Evolutionary conservation across 2,113 vertebrate species (phyloP), one percentile per base, ranked within the genome.

Genomic region (Sapayoa aenigma): DNA sequence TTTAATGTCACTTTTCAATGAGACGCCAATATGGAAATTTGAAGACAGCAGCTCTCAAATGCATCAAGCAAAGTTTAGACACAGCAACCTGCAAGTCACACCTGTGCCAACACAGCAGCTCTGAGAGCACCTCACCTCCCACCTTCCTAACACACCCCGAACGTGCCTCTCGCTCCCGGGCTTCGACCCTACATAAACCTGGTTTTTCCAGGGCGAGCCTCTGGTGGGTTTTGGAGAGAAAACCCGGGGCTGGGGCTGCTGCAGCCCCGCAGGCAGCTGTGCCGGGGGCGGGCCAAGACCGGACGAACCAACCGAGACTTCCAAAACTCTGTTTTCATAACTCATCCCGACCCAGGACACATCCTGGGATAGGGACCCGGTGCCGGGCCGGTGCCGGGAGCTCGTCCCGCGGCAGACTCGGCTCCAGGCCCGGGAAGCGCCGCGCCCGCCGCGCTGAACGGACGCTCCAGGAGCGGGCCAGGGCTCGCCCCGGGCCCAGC

Each of bases 1-100:
- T 2, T n/a, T n/a, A n/a, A n/a, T n/a, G n/a, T n/a, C n/a, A 2
- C 22, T 65, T 82, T 28, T 13, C 50, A 6, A 1, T 0, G 13
- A 46, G 47, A 27, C 14, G 11, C 17, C 60, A 49, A 10, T 5
- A 27, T 9, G 42, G n/a, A 30, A 22, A 46, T 9, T 3, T 14
- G 28, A 42, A 68, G 31, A 12, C 1, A 25, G 7, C 27, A 10
- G n/a, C 37, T 39, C 47, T 7, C 6, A 17, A 42, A 30, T 9
- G 37, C 2, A 0, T 12, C 20, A 50, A 5, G 4, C 56, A 77
- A 33, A 2, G 7, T 22, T 33, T 42, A 8, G 22, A 30, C 30
- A 5, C 8, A 8, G 49, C 24, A 44, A 39, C 28, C 56, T 53
- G 19, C 23, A 22, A 17, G 25, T 5, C 47, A 37, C 27, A 8